Base-by-base conservation (phyloP, 2,888 invertebrate genomes). In the Pterostichus madidus region DNA sequence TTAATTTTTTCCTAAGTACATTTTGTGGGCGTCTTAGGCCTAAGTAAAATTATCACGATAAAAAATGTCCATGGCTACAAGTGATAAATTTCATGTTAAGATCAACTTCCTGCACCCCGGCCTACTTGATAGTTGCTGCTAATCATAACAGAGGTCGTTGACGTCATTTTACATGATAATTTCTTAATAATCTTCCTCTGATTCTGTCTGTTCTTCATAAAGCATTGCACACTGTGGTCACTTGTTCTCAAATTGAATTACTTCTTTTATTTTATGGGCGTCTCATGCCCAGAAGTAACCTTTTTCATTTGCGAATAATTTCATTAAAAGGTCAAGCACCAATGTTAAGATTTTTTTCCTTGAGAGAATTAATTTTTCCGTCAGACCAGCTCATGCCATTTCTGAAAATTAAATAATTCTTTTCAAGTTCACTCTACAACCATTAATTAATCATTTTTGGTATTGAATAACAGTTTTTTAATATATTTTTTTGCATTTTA, bases 111-210 rank as follows among this genome's bases (percentile, higher is more conserved):
- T 59, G 59, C 31, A 64, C 32, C 64, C 35, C 32, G 64, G 64
- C 64, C 64, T 64, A 64, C 31, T 64, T 39, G 39, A 39, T 39
- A 39, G 39, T 13, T 35, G 64, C 32, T 64, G 35, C 6, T 24
- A 64, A 53, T 11, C 59, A 5, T 39, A 8, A 11, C 35, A 64
- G 64, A 64, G 64, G 64, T 64, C 64, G 64, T 64, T 64, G 64
- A 64, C 64, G 64, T 64, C 64, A 64, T 59, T 59, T 59, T 31
- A 59, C 59, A 59, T 59, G 59, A 59, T 59, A 59, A 59, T 59
- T 59, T 24, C 59, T 59, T 59, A 24, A 59, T 59, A 59, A 53
- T 53, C 53, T 39, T 39, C 6, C 13, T 17, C 59, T 59, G 31
- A 24, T 39, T 24, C 59, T 59, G 39, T 39, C 39, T 39, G 39